These are phyloP conservation scores for Bombus breviceps DNA, from an alignment of 1,140 invertebrate species.

Conservation along the genomic window DNA sequence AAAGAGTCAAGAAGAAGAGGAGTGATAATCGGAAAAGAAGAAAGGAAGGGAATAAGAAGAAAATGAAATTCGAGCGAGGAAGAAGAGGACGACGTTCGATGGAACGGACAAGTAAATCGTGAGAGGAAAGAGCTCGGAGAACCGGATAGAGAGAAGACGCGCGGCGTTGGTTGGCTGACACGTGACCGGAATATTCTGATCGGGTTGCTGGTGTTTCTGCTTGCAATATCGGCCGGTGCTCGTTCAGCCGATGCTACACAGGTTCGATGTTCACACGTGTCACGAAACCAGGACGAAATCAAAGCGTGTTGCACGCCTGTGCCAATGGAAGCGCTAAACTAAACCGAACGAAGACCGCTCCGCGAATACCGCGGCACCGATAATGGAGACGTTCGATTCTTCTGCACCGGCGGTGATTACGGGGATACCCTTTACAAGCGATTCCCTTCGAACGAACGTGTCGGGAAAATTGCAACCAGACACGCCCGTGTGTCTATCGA, in stretches of 20 bases:
- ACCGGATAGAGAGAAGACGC: slow-evolving; percentile 50
- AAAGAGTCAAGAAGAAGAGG: background rate
- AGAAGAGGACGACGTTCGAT: background rate
- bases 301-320: slow-evolving; percentile 39
- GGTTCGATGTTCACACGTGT: slow-evolving; percentile 19
- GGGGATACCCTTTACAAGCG: background rate
- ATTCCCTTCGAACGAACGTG: slow-evolving; percentile 12
- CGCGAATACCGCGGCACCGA: background rate
- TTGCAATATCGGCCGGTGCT: slow-evolving; percentile 20
- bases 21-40: too few species aligned
- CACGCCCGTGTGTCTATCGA: background rate
- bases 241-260: slow-evolving; percentile 16
- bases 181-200: slow-evolving; percentile 65
- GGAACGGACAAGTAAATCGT: slow-evolving; percentile 39
- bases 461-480: background rate
- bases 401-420: slow-evolving; percentile 12
- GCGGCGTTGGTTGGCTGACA: slow-evolving; percentile 40
- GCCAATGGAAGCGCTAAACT: slow-evolving; percentile 31
- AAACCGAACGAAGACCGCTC: slow-evolving; percentile 31
- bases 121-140: slow-evolving; percentile 34
- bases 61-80: background rate
- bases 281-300: slow-evolving; percentile 50
- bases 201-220: slow-evolving; percentile 40
- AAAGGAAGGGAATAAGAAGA: background rate
- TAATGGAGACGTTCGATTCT: slow-evolving; percentile 41